Evolutionary conservation across 2,888 invertebrate genomes (phyloP), one percentile per base, ranked within the genome.

Genomic region (Amiota minor): DNA sequence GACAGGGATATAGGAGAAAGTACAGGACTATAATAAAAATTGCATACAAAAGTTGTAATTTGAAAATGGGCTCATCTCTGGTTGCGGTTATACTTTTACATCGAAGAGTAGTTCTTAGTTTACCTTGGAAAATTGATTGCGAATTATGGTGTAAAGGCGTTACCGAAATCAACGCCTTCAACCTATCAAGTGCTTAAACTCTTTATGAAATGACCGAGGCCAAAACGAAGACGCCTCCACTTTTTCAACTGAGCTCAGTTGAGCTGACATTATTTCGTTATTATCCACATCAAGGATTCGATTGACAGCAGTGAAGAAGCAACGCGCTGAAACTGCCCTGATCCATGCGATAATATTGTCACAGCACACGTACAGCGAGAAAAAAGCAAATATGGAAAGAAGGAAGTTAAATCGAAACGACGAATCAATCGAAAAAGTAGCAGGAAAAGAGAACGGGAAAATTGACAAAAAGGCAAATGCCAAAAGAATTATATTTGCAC

Each of bases 221-320:
- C 35, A 35, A 16, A 55, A 45, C 45, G 18, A 67, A 68, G 55
- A 78, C 72, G 76, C 75, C 74, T 75, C 74, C 70, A 78, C 74
- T 79, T 35, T 35, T 35, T 35, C 6, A 35, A 78, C 78, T 74
- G 80, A 81, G 75, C 79, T 77, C 6, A 35, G 35, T 35, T 75
- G 72, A 77, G 74, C 79, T 79, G 80, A 80, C 82, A 86, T 86
- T 85, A 86, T 84, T 86, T 84, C 81, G 84, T 86, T 85, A 84
- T 86, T 86, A 86, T 83, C 80, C 84, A 80, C 84, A 83, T 80
- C 86, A 86, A 84, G 80, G 77, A 80, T 74, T 81, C 83, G 84
- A 83, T 83, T 83, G 83, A 83, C 83, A 83, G 62, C 78, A 65
- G 72, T 65, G 50, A 35, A 79, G 71, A 77, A 77, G 77, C 79